These are phyloP conservation scores for Malurus melanocephalus DNA, from an alignment of 2,113 vertebrate genomes.

Conservation along the genomic window DNA sequence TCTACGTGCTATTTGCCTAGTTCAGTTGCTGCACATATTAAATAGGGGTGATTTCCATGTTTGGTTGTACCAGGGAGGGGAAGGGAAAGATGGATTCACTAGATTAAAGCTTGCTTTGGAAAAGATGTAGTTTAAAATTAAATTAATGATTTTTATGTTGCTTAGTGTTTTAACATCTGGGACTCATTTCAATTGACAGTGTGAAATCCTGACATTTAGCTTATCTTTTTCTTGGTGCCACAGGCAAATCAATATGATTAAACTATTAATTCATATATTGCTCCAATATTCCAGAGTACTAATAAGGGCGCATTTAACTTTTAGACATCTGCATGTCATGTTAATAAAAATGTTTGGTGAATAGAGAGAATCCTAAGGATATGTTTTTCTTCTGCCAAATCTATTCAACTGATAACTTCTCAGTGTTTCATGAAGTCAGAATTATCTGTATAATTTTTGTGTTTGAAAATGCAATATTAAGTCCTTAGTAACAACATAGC, in stretches of 20 bases:
- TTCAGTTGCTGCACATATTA: not conserved
- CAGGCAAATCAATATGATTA: not conserved
- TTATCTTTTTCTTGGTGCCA: not conserved
- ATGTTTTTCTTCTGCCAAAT: not conserved
- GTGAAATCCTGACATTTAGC: slow-evolving; percentile 6
- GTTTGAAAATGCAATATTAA: not conserved
- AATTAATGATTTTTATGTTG: slow-evolving; percentile 11
- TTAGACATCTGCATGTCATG: not conserved
- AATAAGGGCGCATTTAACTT: not conserved
- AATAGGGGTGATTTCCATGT: not conserved
- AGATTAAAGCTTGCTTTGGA: not conserved
- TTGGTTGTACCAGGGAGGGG: not conserved
- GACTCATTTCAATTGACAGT: not conserved
- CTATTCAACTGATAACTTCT: not conserved
- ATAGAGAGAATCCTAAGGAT: not conserved
- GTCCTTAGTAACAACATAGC: not conserved
- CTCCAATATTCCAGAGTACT: not conserved
- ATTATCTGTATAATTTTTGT: not conserved
- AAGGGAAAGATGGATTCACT: not conserved
- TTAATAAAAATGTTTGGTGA: not conserved
- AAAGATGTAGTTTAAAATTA: not conserved
- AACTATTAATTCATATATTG: not conserved
- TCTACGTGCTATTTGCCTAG: not conserved
- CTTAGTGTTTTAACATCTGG: slow-evolving; percentile 38
- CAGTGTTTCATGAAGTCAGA: not conserved